These are phyloP conservation scores for Corynorhinus townsendii DNA, from an alignment of 2,113 vertebrate genomes.

Conservation along the genomic window DNA sequence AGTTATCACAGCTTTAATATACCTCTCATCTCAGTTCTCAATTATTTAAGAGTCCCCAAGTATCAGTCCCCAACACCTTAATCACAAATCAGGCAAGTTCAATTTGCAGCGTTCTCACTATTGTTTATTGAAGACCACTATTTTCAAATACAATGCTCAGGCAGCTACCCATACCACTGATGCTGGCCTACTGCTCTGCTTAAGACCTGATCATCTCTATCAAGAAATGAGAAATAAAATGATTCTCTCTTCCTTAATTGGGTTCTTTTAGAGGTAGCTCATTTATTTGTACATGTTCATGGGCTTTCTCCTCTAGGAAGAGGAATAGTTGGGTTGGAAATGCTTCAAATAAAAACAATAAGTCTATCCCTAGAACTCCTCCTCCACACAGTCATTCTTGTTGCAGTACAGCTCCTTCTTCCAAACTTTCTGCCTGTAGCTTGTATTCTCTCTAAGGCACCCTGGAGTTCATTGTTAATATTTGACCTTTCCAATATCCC, in stretches of 20 bases:
- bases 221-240: background rate
- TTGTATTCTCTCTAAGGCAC: background rate
- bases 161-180: background rate
- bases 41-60: background rate
- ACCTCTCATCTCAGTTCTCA: background rate
- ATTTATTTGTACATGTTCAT: background rate
- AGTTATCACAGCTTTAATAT: background rate
- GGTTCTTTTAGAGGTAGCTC: background rate
- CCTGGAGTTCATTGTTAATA: background rate
- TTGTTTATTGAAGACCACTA: background rate
- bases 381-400: background rate
- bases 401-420: background rate
- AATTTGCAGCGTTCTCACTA: background rate
- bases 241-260: background rate
- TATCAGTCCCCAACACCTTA: background rate
- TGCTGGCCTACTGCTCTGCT: background rate
- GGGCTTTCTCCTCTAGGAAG: background rate
- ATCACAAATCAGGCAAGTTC: background rate
- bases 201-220: background rate
- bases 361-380: background rate
- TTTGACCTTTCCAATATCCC: background rate
- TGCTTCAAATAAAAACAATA: background rate
- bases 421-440: background rate
- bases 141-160: background rate
- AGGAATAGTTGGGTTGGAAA: background rate